Evolutionary conservation across 2,797 vertebrate genomes (phyloP).

Genomic region (Danionella dracula): DNA sequence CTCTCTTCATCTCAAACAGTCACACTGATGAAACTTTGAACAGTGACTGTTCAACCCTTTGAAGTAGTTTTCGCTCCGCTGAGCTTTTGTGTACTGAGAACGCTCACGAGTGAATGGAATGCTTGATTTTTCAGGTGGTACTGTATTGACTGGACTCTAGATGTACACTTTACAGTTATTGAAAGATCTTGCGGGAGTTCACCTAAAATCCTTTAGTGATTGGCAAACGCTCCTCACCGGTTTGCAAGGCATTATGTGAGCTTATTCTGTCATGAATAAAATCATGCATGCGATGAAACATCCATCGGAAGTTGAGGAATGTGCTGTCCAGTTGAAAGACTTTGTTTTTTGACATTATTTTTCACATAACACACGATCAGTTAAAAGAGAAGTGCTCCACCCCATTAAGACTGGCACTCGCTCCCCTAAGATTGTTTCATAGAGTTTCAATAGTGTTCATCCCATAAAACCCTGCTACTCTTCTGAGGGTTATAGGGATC

Average conservation of each 20-base stretch:
- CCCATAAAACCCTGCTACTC: no score
- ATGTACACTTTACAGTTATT: slow-evolving; percentile 2
- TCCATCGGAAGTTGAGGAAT: no score
- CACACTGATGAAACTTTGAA: slow-evolving; percentile 35
- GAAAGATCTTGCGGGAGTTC: not conserved
- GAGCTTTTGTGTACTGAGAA: slow-evolving; percentile 49
- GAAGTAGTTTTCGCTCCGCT: slow-evolving; percentile 36
- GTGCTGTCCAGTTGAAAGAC: no score
- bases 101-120: slow-evolving; percentile 54
- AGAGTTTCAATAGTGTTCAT: no score
- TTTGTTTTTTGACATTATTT: no score
- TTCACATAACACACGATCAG: no score
- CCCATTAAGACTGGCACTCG: no score
- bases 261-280: not conserved
- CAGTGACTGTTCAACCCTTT: slow-evolving; percentile 45
- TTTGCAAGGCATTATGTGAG: not conserved
- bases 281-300: no score
- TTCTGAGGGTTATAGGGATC: no score
- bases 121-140: slow-evolving; percentile 51
- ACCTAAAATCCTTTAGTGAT: not conserved
- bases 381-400: no score
- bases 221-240: not conserved
- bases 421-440: no score
- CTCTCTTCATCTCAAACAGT: slow-evolving; percentile 30
- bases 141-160: slow-evolving; percentile 52